These are phyloP conservation scores for Dugesia japonica DNA, from an alignment of 2,888 invertebrate species.

Conservation along the genomic window DNA sequence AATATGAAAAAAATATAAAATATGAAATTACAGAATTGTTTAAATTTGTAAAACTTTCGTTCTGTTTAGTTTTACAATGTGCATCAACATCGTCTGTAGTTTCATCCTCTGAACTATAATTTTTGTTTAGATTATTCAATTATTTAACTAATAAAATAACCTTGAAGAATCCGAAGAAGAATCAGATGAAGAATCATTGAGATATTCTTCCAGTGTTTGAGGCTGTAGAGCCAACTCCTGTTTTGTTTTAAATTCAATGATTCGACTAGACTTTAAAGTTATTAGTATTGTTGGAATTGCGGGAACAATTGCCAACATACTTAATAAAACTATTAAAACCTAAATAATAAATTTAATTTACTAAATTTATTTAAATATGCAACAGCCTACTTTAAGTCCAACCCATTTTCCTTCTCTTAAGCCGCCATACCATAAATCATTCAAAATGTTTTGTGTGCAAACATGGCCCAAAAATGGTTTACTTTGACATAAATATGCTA, in stretches of 20 bases:
- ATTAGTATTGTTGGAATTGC: neutral
- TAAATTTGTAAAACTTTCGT: too few relatives aligned
- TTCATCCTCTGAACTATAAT: neutral
- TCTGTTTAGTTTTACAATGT: neutral
- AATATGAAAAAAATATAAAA: too few relatives aligned
- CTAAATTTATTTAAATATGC: neutral
- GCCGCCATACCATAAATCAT: slow-evolving; percentile 99
- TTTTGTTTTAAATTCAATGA: slow-evolving; percentile 84
- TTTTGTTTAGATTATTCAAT: neutral
- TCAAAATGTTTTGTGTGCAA: slow-evolving; percentile 76
- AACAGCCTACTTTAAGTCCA: slow-evolving; percentile 24
- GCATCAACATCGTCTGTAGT: neutral
- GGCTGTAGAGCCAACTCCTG: slow-evolving; percentile 95
- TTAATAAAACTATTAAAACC: slow-evolving; percentile 12
- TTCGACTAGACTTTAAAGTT: slow-evolving; percentile 38
- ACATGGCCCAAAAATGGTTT: slow-evolving; percentile 60
- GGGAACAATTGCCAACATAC: neutral
- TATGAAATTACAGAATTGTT: too few relatives aligned
- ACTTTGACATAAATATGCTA: slow-evolving; percentile 87
- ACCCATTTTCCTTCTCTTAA: slow-evolving; percentile 54
- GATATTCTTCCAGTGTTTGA: slow-evolving; percentile 86
- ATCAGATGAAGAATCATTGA: slow-evolving; percentile 45
- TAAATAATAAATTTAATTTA: neutral
- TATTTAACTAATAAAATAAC: neutral
- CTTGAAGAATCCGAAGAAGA: slow-evolving; percentile 28